Base-by-base conservation (phyloP, 2,797 vertebrate species). In the Sebastes dallii region DNA sequence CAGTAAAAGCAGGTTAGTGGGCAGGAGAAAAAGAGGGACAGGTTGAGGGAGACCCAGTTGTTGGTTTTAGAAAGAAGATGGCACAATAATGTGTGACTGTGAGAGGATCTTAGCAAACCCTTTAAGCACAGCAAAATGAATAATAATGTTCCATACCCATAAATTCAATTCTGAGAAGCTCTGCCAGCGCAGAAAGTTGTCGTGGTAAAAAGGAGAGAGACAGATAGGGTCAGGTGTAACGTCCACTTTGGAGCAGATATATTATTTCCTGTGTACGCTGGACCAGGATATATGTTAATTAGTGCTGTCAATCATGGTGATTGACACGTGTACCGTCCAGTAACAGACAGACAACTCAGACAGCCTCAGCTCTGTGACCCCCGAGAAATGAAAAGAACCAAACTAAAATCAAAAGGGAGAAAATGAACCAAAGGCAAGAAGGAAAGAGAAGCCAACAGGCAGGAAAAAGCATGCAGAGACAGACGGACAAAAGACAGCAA, bases 161-260 rank as follows among this genome's bases (percentile, higher is more conserved):
- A 94, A 96, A 95, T 96, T 96, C 91, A 96, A 95, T 94, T 95
- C 94, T 95, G 94, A 96, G 95, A 95, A 96, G 94, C 94, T 95
- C 96, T 96, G 96, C 95, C 95, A 95, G 95, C 93, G 85, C 94
- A 95, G 94, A 96, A 95, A 93, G 96, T 94, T 94, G 95, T 94
- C 86, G 85, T 89, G 93, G 91, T 93, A 93, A 94, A 66, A 93
- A 95, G 90, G 88, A 94, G 88, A 94, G 91, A 95, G 93, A 94
- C 93, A 96, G 94, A 94, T 88, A 92, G 88, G 93, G 92, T 94
- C 92, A 94, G 92, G 78, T 88, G 85, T 94, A 92, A 94, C 88
- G 95, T 96, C 95, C 90, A 95, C 93, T 94, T 87, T 89, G 86
- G 83, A 90, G 87, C 87, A 89, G 85, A 92, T 90, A 90, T 88